These are phyloP conservation scores for Orthonevra nobilis DNA, from an alignment of 2,888 invertebrate genomes.

Conservation along the genomic window DNA sequence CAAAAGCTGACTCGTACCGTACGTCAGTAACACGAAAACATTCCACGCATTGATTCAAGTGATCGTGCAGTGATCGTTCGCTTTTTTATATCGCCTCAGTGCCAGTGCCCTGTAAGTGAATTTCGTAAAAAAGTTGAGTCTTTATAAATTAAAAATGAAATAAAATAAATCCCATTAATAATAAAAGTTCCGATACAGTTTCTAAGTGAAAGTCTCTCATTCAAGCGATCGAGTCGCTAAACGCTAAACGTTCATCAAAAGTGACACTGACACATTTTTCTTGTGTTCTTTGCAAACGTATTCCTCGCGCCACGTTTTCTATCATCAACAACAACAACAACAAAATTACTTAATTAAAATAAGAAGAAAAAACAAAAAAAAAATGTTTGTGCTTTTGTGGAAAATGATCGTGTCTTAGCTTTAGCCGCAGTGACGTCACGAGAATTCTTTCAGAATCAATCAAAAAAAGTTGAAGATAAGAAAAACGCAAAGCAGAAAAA, in stretches of 20 bases:
- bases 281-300: conserved; percentile 1
- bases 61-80: conserved; percentile 18
- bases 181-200: background rate
- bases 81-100: too few species aligned
- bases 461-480: too few species aligned
- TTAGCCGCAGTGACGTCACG: too few species aligned
- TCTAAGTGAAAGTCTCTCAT: conserved; percentile 57
- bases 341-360: background rate
- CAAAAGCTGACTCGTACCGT: conserved; percentile 22
- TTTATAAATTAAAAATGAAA: too few species aligned
- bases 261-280: conserved; percentile 50
- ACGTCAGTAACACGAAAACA: conserved; percentile 44
- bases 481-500: too few species aligned
- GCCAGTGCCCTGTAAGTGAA: too few species aligned
- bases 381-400: too few species aligned
- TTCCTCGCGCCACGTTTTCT: conserved; percentile 47
- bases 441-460: too few species aligned
- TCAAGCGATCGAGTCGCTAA: conserved; percentile 14
- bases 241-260: conserved; percentile 16
- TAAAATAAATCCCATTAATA: too few species aligned
- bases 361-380: too few species aligned
- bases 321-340: background rate
- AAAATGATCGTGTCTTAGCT: too few species aligned
- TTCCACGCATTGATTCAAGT: conserved; percentile 16
- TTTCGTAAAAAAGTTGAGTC: too few species aligned